Percentiles rank a stretch among this genome's conserved stretches.
Evolutionary conservation across 2,113 vertebrate genomes (phyloP).

Genomic region (Steatornis caripensis): DNA sequence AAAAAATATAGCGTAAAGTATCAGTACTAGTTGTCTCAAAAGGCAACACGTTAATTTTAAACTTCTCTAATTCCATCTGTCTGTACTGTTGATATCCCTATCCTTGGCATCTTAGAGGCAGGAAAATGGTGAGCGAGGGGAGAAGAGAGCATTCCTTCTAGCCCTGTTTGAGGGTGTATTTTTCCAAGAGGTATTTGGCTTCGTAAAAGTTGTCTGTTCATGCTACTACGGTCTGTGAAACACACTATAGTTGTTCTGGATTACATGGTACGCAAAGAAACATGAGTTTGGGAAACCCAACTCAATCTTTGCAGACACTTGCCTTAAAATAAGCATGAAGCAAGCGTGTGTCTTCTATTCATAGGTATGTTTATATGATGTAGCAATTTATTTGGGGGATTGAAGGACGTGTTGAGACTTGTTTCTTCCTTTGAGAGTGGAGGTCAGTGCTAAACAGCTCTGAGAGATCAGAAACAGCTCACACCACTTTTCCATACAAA

Average conservation of each 20-base stretch:
- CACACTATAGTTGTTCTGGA: background rate
- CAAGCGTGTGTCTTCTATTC: background rate
- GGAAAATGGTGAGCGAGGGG: background rate
- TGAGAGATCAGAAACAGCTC: background rate
- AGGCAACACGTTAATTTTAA: background rate
- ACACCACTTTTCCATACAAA: background rate
- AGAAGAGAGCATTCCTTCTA: background rate
- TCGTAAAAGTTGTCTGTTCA: background rate
- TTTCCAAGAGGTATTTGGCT: background rate
- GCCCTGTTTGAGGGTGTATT: background rate
- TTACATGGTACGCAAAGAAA: background rate
- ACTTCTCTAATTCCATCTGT: background rate
- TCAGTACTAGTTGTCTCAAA: background rate
- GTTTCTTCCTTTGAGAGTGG: background rate
- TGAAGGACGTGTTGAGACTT: background rate
- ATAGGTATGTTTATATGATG: background rate
- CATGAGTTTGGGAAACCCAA: background rate
- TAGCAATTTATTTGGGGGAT: background rate
- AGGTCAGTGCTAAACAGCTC: background rate
- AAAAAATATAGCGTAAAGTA: background rate
- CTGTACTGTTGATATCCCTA: background rate
- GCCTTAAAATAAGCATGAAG: background rate
- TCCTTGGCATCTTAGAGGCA: background rate
- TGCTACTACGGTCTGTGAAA: background rate
- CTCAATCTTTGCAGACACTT: background rate